Evolutionary conservation across 2,113 vertebrate species (phyloP).

Genomic region (Mugil cephalus): DNA sequence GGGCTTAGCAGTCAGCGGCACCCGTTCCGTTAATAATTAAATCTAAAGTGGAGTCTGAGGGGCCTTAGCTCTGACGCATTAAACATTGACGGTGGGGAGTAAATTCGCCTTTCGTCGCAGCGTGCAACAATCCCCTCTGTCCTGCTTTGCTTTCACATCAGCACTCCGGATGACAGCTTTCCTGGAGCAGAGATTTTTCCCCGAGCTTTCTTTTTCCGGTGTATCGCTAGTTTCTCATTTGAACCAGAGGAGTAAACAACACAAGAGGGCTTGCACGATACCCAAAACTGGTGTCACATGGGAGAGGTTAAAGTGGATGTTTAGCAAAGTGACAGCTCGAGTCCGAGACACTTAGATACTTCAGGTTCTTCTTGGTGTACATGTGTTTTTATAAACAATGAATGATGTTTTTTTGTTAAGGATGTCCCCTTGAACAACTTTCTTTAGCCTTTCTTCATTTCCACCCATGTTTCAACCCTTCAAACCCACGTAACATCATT

Average conservation of each 20-base stretch:
- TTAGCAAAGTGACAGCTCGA: constrained; percentile 42
- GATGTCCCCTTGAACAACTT: background rate
- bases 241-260: constrained; percentile 60
- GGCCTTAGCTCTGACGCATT: constrained; percentile 43
- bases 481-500: background rate
- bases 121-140: constrained; percentile 53
- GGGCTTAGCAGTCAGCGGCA: constrained; percentile 24
- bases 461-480: background rate
- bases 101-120: constrained; percentile 53
- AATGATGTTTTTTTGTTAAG: constrained; percentile 28
- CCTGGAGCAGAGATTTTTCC: constrained; percentile 30
- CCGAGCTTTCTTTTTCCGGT: background rate
- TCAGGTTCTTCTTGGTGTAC: constrained; percentile 21
- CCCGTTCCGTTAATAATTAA: constrained; percentile 65
- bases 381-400: constrained; percentile 17
- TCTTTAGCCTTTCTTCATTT: background rate
- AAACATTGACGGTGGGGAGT: constrained; percentile 62
- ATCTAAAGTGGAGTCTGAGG: constrained; percentile 48
- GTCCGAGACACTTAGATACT: constrained; percentile 44
- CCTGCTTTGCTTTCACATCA: constrained; percentile 44
- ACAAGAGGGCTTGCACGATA: constrained; percentile 50
- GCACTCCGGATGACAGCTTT: constrained; percentile 35
- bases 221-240: constrained; percentile 56
- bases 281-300: constrained; percentile 24
- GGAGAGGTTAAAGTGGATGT: constrained; percentile 51